phyloP scores from a whole-genome alignment of 1,140 invertebrate species.

The Bombus sylvicola region DNA sequence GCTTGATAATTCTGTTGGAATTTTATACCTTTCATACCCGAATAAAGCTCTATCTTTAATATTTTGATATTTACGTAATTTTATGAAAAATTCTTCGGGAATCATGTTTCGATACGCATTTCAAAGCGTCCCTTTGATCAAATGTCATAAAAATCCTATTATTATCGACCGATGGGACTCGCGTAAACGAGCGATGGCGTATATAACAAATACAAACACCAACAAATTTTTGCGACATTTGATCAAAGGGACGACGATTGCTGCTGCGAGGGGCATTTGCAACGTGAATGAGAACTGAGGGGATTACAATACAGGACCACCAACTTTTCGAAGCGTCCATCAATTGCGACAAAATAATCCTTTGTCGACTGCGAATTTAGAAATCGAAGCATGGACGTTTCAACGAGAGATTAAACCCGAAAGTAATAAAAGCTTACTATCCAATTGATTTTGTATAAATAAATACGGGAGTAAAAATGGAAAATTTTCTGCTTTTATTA shows the following conservation, averaged over 20 bases:
- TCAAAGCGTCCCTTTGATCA: conserved; percentile 15
- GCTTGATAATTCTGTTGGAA: too few relatives aligned
- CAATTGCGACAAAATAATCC: conserved; percentile 28
- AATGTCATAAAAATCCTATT: conserved; percentile 34
- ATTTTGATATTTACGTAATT: not conserved
- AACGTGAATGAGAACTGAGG: conserved; percentile 30
- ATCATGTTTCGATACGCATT: not conserved
- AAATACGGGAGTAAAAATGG: not conserved
- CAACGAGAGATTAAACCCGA: not conserved
- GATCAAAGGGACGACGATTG: conserved; percentile 34
- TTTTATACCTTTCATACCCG: too few relatives aligned
- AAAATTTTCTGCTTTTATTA: not conserved
- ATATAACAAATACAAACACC: conserved; percentile 21
- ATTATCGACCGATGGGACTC: not conserved
- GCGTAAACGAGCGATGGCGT: not conserved
- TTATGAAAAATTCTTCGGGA: not conserved
- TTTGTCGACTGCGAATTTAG: conserved; percentile 27
- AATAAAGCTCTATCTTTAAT: not conserved
- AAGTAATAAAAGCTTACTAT: not conserved
- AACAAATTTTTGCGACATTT: conserved; percentile 39
- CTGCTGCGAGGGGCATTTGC: conserved; percentile 16
- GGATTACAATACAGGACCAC: conserved; percentile 26
- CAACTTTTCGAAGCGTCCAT: conserved; percentile 13
- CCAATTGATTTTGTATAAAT: not conserved
- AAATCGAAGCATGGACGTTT: not conserved